Evolutionary conservation across 2,797 vertebrate genomes (phyloP), one percentile per base, ranked within the genome.

Genomic region (Morus bassanus): DNA sequence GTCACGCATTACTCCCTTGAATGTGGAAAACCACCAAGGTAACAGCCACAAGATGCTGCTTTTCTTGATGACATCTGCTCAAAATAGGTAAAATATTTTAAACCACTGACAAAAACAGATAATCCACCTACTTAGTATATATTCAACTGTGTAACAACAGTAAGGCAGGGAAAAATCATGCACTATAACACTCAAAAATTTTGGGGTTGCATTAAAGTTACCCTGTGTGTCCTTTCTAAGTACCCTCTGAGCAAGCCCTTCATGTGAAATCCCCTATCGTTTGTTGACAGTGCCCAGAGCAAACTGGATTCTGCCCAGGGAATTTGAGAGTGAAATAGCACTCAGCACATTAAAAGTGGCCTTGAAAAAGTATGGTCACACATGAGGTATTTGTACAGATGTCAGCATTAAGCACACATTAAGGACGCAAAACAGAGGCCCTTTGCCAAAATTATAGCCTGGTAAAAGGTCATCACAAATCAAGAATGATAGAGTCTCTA

Each of bases 281-380:
- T 85, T 92, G 63, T 25, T 74, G 90, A 82, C 75, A 85, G 37
- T 53, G n/a, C n/a, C 56, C 86, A 82, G 74, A 88, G 27, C 60
- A 91, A 91, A 87, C 70, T 94, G 81, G 81, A 93, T 79, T 69
- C 70, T 79, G 48, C 51, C 78, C 81, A 91, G 48, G 39, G 67
- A 87, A 85, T 54, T 10, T 33, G 53, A 95, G 64, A 94, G 45
- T 81, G 93, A 89, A 97, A 89, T 24, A 89, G 45, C 75, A 87
- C 81, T 70, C 59, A 63, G 72, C 33, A 79, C 63, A 45, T 48
- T 60, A 67, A 28, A 89, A 91, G 68, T 46, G 45, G 45, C 89
- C 84, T 94, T 89, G 89, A 69, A 85, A 77, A 87, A 67, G 39
- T 18, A 23, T 13, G 51, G 51, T 87, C 87, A 85, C 48, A 30